Evolutionary conservation across 1,140 invertebrate genomes (phyloP), one percentile per base, ranked within the genome.

Genomic region (Zelostemma sp.): DNA sequence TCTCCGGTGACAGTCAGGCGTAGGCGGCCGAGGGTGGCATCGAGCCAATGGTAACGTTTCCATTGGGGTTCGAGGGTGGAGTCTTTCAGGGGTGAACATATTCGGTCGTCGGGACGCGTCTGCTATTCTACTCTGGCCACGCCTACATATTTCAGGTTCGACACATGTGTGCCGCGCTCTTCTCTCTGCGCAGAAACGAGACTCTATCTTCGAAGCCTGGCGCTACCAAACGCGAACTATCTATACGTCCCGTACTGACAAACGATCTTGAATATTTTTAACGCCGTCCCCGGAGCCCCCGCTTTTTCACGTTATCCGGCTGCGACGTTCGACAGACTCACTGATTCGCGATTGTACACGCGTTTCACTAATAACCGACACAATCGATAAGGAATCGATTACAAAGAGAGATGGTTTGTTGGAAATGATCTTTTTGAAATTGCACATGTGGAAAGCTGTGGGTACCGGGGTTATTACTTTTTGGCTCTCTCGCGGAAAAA

Each of bases 61-160:
- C 73, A 77, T 62, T 66, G 66, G 74, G 73, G 67, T 75, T 77
- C 67, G 77, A 74, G 82, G 84, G 84, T 84, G 84, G 84, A 85
- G 84, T 78, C 57, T 64, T 75, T 73, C 33, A 63, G 80, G 77
- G 78, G 74, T 76, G 79, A 86, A 85, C 84, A 85, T 86, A 86
- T 85, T 86, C 84, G 68, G 74, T 79, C 79, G 81, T 81, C 78
- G 82, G 68, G 73, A 77, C 60, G 81, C 82, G 82, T 85, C 83
- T 84, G 83, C 75, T 84, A 80, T 73, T 75, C 72, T 66, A 51
- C 75, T 66, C 64, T 79, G 75, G 82, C 84, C 84, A 84, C 84
- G 84, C 84, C 84, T 85, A 85, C 83, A 85, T 85, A 86, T 86
- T 86, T 86, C 81, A 84, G 83, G 74, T 84, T 86, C 83, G 84